phyloP scores from a whole-genome alignment of 2,888 invertebrate genomes.

The Diaperis boleti region DNA sequence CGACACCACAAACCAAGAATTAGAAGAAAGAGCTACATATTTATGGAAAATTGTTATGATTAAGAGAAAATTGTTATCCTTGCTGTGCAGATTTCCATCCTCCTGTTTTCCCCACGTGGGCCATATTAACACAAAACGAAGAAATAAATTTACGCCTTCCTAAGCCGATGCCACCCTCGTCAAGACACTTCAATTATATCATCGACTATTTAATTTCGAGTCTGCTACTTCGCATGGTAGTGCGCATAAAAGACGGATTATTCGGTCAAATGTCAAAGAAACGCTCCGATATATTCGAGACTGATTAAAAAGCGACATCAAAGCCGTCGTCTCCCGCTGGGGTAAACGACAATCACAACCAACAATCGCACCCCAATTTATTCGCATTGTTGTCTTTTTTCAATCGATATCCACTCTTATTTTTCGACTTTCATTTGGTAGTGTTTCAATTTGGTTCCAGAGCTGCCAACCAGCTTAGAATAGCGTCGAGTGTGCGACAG shows the following conservation, averaged over 20 bases:
- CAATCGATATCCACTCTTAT: slow-evolving; percentile 65
- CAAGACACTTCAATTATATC: slow-evolving; percentile 7
- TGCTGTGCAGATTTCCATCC: no score
- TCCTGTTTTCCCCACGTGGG: no score
- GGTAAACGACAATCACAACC: slow-evolving; percentile 66
- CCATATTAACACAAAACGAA: no score
- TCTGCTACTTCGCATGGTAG: no score
- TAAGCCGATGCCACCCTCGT: no score
- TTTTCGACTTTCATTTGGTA: slow-evolving; percentile 63
- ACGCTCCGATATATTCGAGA: slow-evolving; percentile 63
- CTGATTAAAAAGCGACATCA: slow-evolving; percentile 67
- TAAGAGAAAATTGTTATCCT: no score
- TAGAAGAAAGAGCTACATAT: no score
- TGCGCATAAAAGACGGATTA: slow-evolving; percentile 65
- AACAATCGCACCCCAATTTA: slow-evolving; percentile 66
- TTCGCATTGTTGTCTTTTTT: slow-evolving; percentile 65
- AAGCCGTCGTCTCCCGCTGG: slow-evolving; percentile 60
- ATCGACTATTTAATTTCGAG: slow-evolving; percentile 27
- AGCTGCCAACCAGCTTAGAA: slow-evolving; percentile 52
- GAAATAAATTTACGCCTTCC: no score
- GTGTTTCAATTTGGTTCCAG: slow-evolving; percentile 62
- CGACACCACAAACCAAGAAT: no score
- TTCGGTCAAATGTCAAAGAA: slow-evolving; percentile 67
- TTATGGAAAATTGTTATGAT: no score
- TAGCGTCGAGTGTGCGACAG: slow-evolving; percentile 42